Percentiles rank a stretch among this genome's conserved stretches.
Evolutionary conservation across 1,140 invertebrate species (phyloP).

Genomic region (Calycopis cecrops): DNA sequence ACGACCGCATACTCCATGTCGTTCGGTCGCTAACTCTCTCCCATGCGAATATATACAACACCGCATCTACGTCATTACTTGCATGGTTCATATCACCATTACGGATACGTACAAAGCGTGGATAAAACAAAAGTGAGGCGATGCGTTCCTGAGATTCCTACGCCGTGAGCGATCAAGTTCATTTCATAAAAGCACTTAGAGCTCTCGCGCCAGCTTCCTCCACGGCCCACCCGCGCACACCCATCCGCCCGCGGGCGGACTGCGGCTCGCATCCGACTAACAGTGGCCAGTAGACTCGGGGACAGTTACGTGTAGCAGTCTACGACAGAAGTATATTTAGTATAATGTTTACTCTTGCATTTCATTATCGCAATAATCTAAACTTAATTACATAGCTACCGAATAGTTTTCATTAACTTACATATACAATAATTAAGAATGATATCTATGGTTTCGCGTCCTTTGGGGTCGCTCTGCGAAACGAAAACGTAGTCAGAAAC

Average conservation of each 20-base stretch:
- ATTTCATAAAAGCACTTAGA: neutral
- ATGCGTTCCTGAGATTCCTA: no score
- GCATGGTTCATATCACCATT: no score
- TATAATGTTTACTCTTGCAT: conserved; percentile 36
- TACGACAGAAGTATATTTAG: conserved; percentile 41
- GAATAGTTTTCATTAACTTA: conserved; percentile 64
- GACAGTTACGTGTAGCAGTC: conserved; percentile 40
- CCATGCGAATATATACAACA: no score
- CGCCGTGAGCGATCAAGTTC: no score
- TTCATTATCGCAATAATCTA: conserved; percentile 53
- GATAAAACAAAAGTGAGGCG: no score
- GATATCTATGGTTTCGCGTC: conserved; percentile 30
- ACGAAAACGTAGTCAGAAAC: no score
- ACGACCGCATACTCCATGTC: no score
- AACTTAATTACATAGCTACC: conserved; percentile 70
- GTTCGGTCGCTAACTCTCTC: no score
- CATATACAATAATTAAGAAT: conserved; percentile 61
- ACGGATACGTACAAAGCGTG: no score
- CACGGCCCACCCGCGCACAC: no score
- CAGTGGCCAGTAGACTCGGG: conserved; percentile 33
- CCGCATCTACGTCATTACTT: no score
- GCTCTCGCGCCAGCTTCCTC: neutral
- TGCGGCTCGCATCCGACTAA: conserved; percentile 32
- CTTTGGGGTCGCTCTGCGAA: conserved; percentile 20
- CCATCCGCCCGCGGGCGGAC: no score